Evolutionary conservation across 2,888 invertebrate species (phyloP).

Genomic region (Hyppa rectilinea): DNA sequence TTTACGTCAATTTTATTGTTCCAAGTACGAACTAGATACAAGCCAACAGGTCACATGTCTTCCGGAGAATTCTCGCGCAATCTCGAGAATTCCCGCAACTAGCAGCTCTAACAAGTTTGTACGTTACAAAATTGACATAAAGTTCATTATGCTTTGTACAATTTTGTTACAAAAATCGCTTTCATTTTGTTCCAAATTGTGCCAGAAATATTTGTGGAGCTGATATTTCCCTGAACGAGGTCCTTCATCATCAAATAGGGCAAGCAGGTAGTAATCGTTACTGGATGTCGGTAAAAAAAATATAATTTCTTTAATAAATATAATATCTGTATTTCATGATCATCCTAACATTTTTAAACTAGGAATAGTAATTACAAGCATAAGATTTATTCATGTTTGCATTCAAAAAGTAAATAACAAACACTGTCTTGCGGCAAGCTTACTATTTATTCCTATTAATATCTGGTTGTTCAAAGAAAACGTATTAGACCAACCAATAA

Average conservation of each 20-base stretch:
- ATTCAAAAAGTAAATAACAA: slow-evolving; percentile 26
- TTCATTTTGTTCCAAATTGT: too few relatives aligned
- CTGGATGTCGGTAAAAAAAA: background rate
- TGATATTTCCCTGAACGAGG: background rate
- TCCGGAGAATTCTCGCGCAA: too few relatives aligned
- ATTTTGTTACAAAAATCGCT: too few relatives aligned
- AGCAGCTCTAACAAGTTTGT: too few relatives aligned
- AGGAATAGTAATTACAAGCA: slow-evolving; percentile 1
- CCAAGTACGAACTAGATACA: too few relatives aligned
- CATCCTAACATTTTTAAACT: background rate
- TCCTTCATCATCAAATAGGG: background rate
- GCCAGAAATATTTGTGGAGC: background rate
- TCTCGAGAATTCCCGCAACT: too few relatives aligned
- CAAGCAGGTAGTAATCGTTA: background rate
- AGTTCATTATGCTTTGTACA: too few relatives aligned
- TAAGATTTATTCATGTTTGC: slow-evolving; percentile 30
- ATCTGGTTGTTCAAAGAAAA: slow-evolving; percentile 31
- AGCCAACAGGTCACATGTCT: too few relatives aligned
- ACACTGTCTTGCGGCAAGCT: background rate
- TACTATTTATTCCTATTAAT: slow-evolving; percentile 18
- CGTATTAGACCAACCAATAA: slow-evolving; percentile 16
- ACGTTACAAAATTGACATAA: too few relatives aligned
- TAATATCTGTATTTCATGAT: background rate
- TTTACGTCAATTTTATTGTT: too few relatives aligned
- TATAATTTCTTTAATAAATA: background rate